Percentiles rank a stretch among this genome's conserved stretches.
These are phyloP conservation scores for Cantharis flavilabris DNA, from an alignment of 2,888 invertebrate genomes.

Conservation along the genomic window DNA sequence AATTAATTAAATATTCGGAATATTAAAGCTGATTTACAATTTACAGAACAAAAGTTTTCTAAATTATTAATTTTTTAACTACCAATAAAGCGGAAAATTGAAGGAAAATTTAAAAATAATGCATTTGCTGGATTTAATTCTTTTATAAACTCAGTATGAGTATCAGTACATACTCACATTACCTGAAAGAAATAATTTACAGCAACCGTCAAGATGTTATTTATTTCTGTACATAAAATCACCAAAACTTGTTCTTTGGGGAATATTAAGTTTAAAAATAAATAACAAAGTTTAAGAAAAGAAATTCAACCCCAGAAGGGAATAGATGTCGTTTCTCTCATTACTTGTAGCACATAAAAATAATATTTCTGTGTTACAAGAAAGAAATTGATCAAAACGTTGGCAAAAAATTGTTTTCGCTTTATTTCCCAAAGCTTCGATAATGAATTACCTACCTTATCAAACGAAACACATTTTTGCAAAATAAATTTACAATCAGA, in stretches of 20 bases:
- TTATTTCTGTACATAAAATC: not conserved
- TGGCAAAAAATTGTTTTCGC: not conserved
- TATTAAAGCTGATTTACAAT: too few relatives aligned
- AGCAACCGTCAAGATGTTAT: not conserved
- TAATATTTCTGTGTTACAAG: not conserved
- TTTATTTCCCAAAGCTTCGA: not conserved
- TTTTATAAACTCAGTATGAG: not conserved
- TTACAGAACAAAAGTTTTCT: too few relatives aligned
- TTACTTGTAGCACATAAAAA: not conserved
- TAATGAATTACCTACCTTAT: not conserved
- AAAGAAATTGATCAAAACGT: not conserved
- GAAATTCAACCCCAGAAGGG: not conserved
- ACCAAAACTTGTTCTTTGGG: not conserved
- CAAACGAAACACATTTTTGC: not conserved
- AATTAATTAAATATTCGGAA: not conserved
- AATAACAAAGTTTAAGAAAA: not conserved
- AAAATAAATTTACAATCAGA: not conserved
- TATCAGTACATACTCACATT: not conserved
- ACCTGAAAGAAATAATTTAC: not conserved
- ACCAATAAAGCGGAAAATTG: not conserved
- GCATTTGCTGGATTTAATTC: not conserved
- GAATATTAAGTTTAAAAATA: not conserved
- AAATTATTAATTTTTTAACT: not conserved
- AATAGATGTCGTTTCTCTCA: not conserved
- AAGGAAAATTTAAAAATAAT: too few relatives aligned